A percentile compares a stretch with the other conserved stretches of the same genome.
Evolutionary conservation across 2,797 vertebrate genomes (phyloP).

Genomic region (Syngnathus rostellatus): DNA sequence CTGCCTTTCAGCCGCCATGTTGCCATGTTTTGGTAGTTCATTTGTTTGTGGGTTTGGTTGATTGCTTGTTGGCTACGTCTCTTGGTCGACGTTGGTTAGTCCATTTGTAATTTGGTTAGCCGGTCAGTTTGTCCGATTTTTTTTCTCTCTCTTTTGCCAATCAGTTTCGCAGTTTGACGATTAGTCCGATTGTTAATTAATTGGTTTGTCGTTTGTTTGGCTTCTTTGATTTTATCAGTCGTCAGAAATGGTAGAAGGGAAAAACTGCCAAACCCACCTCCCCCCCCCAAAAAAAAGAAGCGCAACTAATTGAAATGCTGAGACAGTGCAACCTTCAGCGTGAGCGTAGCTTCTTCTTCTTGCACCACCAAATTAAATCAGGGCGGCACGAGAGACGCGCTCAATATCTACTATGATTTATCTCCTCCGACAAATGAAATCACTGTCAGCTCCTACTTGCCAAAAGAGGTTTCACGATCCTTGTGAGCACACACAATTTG

Average conservation of each 20-base stretch:
- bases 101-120: too few relatives aligned
- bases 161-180: too few relatives aligned
- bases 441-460: slow-evolving; percentile 69
- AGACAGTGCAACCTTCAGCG: slow-evolving; percentile 66
- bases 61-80: not conserved
- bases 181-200: too few relatives aligned
- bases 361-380: slow-evolving; percentile 75
- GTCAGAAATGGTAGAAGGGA: slow-evolving; percentile 71
- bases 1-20: not conserved
- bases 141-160: too few relatives aligned
- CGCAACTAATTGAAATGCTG: slow-evolving; percentile 69
- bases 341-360: slow-evolving; percentile 51
- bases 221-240: not conserved
- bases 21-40: not conserved
- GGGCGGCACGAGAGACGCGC: slow-evolving; percentile 65
- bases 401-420: slow-evolving; percentile 79
- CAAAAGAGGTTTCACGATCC: slow-evolving; percentile 65
- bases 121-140: too few relatives aligned
- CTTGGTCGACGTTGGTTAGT: too few relatives aligned
- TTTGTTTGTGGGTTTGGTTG: not conserved
- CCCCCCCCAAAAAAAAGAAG: slow-evolving; percentile 7
- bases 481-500: slow-evolving; percentile 69
- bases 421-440: slow-evolving; percentile 82
- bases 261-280: not conserved
- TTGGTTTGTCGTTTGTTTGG: not conserved